phyloP scores from a whole-genome alignment of 1,140 invertebrate genomes.

The Drosophila oshimai region DNA sequence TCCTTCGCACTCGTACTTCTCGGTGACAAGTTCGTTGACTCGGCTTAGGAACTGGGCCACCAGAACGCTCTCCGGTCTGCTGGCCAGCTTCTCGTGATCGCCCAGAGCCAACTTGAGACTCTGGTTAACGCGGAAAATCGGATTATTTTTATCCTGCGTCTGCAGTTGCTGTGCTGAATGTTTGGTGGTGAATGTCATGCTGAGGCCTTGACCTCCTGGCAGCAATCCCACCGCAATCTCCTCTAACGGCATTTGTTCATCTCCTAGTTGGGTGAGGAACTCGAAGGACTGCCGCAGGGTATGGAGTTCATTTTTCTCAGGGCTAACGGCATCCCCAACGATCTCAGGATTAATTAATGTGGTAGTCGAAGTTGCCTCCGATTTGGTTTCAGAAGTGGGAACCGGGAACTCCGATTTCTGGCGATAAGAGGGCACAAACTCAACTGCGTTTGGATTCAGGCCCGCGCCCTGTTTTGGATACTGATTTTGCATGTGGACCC shows the following conservation, averaged over 20 bases:
- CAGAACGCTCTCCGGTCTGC: slow-evolving; percentile 15
- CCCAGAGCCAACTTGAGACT: slow-evolving; percentile 13
- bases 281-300: slow-evolving; percentile 42
- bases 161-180: background rate
- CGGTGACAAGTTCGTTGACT: slow-evolving; percentile 21
- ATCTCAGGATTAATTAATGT: slow-evolving; percentile 6
- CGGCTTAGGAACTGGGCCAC: slow-evolving; percentile 46
- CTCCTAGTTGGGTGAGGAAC: slow-evolving; percentile 45
- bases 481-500: background rate
- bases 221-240: slow-evolving; percentile 25
- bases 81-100: slow-evolving; percentile 1
- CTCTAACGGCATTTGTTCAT: slow-evolving; percentile 32
- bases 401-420: background rate
- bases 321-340: background rate
- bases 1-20: slow-evolving; percentile 15
- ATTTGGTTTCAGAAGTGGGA: background rate
- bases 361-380: slow-evolving; percentile 36
- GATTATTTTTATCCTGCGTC: background rate
- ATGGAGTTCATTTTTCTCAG: background rate
- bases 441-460: slow-evolving; percentile 54
- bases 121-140: background rate
- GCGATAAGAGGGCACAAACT: slow-evolving; percentile 47
- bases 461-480: background rate
- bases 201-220: slow-evolving; percentile 38
- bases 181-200: slow-evolving; percentile 38